Evolutionary conservation across 2,888 invertebrate genomes (phyloP).

Genomic region (Epistrophe grossulariae): DNA sequence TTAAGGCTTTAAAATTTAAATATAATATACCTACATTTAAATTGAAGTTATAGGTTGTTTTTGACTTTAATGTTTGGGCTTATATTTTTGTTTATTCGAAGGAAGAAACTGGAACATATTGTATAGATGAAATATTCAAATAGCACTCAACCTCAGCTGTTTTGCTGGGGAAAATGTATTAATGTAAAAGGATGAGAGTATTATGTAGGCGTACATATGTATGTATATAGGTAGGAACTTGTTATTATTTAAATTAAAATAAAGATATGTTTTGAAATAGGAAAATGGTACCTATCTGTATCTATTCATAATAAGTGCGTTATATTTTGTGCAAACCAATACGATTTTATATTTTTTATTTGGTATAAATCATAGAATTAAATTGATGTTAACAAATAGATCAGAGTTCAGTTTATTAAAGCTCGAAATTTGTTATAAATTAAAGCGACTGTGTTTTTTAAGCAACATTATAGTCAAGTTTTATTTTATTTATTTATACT

Average conservation of each 20-base stretch:
- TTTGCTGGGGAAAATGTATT: conserved; percentile 50
- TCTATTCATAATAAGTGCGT: no score
- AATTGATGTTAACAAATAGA: no score
- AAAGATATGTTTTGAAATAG: neutral
- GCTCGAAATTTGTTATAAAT: no score
- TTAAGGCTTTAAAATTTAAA: conserved; percentile 73
- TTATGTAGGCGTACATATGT: neutral
- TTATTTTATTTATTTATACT: no score
- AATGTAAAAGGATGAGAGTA: neutral
- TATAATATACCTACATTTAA: conserved; percentile 61
- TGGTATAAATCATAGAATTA: no score
- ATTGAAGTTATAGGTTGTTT: conserved; percentile 50
- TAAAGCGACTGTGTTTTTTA: no score
- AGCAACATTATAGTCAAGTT: no score
- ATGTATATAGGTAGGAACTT: neutral
- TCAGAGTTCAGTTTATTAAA: no score
- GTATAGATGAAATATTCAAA: conserved; percentile 59
- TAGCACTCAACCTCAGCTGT: conserved; percentile 81
- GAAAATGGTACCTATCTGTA: no score
- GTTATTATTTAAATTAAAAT: neutral
- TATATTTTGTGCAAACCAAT: conserved; percentile 3
- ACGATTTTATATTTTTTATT: no score
- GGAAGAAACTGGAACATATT: conserved; percentile 34
- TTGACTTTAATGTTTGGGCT: conserved; percentile 57
- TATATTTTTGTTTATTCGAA: conserved; percentile 20